Evolutionary conservation across 2,797 vertebrate genomes (phyloP).

Genomic region (Coregonus sp.): DNA sequence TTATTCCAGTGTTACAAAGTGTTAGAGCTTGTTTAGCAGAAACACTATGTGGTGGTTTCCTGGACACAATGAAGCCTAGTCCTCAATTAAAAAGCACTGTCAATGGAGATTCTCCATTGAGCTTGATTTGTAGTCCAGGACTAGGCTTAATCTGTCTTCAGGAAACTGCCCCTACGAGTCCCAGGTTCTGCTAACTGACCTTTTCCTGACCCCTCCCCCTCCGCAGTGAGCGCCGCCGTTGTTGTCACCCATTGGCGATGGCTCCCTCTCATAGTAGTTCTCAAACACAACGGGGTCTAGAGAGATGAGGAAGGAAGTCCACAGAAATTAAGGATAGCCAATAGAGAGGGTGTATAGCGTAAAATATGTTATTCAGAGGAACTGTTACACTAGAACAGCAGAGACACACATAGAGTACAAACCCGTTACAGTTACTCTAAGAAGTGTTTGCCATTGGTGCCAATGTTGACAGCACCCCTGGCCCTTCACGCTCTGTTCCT

Average conservation of each 20-base stretch:
- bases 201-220: constrained; percentile 69
- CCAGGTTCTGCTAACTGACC: constrained; percentile 55
- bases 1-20: background rate
- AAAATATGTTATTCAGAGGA: background rate
- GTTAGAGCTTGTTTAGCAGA: background rate
- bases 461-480: background rate
- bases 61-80: background rate
- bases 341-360: background rate
- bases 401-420: background rate
- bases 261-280: constrained; percentile 72
- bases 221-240: constrained; percentile 60
- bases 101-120: too few relatives aligned
- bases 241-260: constrained; percentile 5
- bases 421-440: background rate
- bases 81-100: background rate
- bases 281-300: constrained; percentile 83
- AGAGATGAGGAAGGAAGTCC: constrained; percentile 13
- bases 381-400: constrained; percentile 58
- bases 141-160: background rate
- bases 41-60: background rate
- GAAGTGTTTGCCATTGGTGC: background rate
- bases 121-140: too few relatives aligned
- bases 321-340: background rate
- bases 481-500: background rate
- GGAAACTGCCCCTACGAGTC: too few relatives aligned